phyloP scores from a whole-genome alignment of 2,888 invertebrate genomes.

The Acanthosepion lycidas region DNA sequence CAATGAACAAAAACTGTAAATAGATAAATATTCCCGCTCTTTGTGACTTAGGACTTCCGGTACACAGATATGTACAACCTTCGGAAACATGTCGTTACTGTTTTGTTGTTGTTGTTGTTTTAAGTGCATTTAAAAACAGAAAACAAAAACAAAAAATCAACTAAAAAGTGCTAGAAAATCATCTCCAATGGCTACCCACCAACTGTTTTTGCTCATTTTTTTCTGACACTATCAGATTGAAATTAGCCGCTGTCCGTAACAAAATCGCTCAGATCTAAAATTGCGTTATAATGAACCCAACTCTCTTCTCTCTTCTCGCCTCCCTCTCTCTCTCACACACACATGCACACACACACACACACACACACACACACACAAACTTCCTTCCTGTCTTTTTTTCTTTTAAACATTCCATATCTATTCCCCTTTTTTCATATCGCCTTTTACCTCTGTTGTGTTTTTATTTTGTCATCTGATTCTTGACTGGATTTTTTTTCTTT shows the following conservation, averaged over 20 bases:
- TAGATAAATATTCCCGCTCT: not conserved
- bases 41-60: not conserved
- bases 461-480: not conserved
- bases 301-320: not conserved
- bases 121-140: constrained; percentile 4
- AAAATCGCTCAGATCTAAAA: constrained; percentile 22
- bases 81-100: not conserved
- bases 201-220: not conserved
- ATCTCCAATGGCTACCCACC: not conserved
- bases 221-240: constrained; percentile 1
- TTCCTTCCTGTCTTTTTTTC: not conserved
- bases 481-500: not conserved
- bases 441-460: not conserved
- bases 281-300: constrained; percentile 20
- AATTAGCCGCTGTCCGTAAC: constrained; percentile 33
- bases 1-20: not conserved
- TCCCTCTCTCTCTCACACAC: not conserved
- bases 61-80: not conserved
- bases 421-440: not conserved
- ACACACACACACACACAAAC: not conserved
- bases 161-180: not conserved
- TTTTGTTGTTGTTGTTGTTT: not conserved
- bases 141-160: not conserved
- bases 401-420: not conserved
- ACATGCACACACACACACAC: not conserved